Evolutionary conservation across 2,888 invertebrate genomes (phyloP), one percentile per base, ranked within the genome.

Genomic region (Keiferia lycopersicella): DNA sequence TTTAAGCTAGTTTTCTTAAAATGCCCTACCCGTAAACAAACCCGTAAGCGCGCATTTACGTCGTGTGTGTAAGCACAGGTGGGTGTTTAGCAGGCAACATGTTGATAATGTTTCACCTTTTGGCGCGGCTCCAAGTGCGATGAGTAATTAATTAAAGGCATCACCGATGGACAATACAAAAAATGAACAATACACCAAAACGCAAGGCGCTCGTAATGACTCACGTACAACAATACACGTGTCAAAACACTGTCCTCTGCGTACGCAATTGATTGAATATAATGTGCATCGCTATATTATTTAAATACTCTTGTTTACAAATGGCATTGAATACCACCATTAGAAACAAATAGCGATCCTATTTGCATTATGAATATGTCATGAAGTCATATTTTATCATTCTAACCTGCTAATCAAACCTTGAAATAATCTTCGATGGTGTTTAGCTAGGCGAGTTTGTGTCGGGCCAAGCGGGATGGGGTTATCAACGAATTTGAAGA

Each of bases 201-300:
- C 79, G 71, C 74, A 73, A 69, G 72, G 74, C 75, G 66, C 71
- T 81, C 72, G 78, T 90, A 91, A 91, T 91, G 90, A 91, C 80
- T 91, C 91, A 91, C 91, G 88, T 91, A 84, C 78, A 76, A 83
- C 82, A 84, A 85, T 86, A 91, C 91, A 91, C 85, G 84, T 91
- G 91, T 91, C 79, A 79, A 83, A 82, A 82, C n/a, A n/a, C 75
- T 79, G 83, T 84, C 78, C 79, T 82, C 83, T 83, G 82, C 83
- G 73, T 82, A 74, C 71, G 73, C 78, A 79, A 82, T 78, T 76
- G 77, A 75, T 78, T 78, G 74, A 78, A 74, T 80, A 75, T 76
- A 69, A 72, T 68, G 61, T 65, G 59, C 64, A 65, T 70, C 66
- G 66, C 61, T 64, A 63, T 65, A 65, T 58, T 65, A 63, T 60